A percentile compares a stretch with the other conserved stretches of the same genome.
phyloP scores from a whole-genome alignment of 2,797 vertebrate genomes.

The Linurgus olivaceus region DNA sequence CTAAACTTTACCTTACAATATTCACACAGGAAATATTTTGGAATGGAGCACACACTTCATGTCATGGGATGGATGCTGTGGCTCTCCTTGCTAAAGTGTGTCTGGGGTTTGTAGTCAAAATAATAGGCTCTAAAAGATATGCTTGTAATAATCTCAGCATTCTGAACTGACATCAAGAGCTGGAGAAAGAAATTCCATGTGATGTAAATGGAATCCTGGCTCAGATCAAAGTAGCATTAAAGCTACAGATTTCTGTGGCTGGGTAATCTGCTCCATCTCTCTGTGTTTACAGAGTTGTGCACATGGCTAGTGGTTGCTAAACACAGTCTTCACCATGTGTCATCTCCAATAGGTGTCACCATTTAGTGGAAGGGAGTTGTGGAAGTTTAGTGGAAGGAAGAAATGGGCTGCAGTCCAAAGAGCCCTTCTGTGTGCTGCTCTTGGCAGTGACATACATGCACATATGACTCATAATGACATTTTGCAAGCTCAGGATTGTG shows the following conservation, averaged over 20 bases:
- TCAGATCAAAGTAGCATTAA: background rate
- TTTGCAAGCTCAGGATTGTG: background rate
- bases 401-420: background rate
- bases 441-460: background rate
- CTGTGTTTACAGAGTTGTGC: background rate
- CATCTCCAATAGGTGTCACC: background rate
- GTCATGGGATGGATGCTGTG: background rate
- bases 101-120: background rate
- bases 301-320: background rate
- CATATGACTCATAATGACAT: background rate
- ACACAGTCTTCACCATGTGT: background rate
- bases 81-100: background rate
- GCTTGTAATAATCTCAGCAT: background rate
- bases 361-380: background rate
- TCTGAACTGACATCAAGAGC: background rate
- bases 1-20: background rate
- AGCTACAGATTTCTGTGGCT: background rate
- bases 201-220: background rate
- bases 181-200: background rate
- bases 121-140: background rate
- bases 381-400: background rate
- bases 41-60: background rate
- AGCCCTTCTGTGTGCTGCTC: background rate
- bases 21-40: background rate
- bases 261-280: background rate